Evolutionary conservation across 1,140 invertebrate genomes (phyloP).

Genomic region (Ridgeia piscesae): DNA sequence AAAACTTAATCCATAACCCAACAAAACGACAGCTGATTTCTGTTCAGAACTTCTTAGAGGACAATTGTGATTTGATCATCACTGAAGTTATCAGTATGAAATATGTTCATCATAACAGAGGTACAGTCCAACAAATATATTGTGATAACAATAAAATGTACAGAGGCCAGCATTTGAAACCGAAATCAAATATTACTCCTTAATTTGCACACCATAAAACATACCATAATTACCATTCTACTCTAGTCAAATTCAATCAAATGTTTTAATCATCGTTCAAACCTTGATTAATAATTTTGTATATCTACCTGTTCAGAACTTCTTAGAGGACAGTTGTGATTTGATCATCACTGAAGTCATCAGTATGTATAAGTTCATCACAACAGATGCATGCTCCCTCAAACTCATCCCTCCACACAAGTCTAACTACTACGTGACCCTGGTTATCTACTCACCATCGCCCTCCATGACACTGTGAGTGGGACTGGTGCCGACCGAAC

Average conservation of each 20-base stretch:
- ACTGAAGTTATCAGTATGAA: background rate
- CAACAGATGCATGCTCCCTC: background rate
- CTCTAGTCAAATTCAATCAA: no score
- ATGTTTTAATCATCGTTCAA: no score
- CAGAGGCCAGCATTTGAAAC: no score
- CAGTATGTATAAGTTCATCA: conserved; percentile 2
- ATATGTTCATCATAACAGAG: conserved; percentile 10
- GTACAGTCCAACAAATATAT: background rate
- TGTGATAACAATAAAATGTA: no score
- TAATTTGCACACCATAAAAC: no score
- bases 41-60: background rate
- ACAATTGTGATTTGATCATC: background rate
- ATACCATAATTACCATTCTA: no score
- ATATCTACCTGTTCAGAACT: background rate
- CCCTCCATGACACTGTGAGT: background rate
- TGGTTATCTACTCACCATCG: conserved; percentile 21
- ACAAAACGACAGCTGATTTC: no score
- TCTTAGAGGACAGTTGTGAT: background rate
- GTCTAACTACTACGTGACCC: no score
- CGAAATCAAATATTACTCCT: no score
- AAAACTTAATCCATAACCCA: no score
- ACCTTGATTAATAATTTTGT: background rate
- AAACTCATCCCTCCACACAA: background rate
- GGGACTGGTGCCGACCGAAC: conserved; percentile 8
- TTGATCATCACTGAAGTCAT: background rate